These are phyloP conservation scores for Lophura nycthemera DNA, from an alignment of 2,113 vertebrate species.

Conservation along the genomic window DNA sequence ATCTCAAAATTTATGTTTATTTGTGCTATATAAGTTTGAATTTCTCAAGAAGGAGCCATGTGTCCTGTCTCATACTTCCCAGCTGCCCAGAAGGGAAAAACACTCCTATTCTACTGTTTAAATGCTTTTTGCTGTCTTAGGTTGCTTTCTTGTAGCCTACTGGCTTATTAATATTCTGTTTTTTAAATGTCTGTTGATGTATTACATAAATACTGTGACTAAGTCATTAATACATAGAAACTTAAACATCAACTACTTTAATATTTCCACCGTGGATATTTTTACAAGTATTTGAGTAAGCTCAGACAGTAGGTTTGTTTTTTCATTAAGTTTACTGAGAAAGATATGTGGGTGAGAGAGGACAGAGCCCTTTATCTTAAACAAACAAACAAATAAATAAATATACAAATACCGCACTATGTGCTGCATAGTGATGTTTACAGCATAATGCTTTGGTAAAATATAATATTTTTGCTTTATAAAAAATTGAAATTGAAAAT, in stretches of 20 bases:
- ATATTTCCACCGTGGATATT: neutral
- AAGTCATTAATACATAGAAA: neutral
- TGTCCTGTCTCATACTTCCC: neutral
- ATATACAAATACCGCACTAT: neutral
- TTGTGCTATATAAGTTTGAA: neutral
- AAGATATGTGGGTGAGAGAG: neutral
- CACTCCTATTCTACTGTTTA: neutral
- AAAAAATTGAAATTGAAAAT: neutral
- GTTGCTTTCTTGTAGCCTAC: neutral
- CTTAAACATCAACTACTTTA: neutral
- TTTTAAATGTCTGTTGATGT: neutral
- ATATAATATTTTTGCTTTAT: neutral
- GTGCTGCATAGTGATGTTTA: neutral
- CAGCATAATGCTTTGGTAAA: neutral
- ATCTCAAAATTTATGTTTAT: neutral
- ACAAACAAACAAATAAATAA: neutral
- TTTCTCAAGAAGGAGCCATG: neutral
- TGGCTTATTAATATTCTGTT: neutral
- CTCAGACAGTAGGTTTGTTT: neutral
- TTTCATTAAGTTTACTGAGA: neutral
- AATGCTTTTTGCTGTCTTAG: neutral
- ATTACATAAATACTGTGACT: neutral
- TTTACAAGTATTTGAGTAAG: neutral
- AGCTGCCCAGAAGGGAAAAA: neutral
- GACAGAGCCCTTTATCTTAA: neutral